A percentile compares a stretch with the other conserved stretches of the same genome.
These are phyloP conservation scores for Prochilodus magdalenae DNA, from an alignment of 2,113 vertebrate species.

Conservation along the genomic window DNA sequence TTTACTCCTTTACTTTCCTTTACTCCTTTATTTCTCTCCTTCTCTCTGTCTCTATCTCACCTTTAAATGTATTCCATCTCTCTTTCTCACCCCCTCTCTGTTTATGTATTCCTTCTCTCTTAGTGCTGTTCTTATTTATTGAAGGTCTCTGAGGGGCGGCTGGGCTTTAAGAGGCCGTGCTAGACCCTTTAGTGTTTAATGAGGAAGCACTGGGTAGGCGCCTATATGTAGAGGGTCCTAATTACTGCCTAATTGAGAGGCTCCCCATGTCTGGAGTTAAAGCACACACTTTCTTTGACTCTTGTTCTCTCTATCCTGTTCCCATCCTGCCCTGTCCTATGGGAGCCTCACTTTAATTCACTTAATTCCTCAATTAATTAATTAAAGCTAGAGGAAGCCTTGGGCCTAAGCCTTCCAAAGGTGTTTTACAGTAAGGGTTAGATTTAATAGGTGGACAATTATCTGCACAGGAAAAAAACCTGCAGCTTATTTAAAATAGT, in stretches of 20 bases:
- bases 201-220: conserved; percentile 9
- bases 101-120: conserved; percentile 6
- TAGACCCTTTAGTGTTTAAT: conserved; percentile 47
- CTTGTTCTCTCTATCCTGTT: background rate
- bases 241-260: conserved; percentile 47
- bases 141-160: conserved; percentile 33
- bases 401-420: conserved; percentile 22
- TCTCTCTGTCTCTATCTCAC: background rate
- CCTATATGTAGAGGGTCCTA: conserved; percentile 34
- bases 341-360: conserved; percentile 40
- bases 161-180: conserved; percentile 26
- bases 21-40: background rate
- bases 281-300: background rate
- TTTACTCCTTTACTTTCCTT: background rate
- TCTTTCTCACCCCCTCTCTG: background rate
- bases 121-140: conserved; percentile 36
- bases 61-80: background rate
- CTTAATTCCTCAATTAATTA: conserved; percentile 57
- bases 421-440: conserved; percentile 17
- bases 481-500: background rate
- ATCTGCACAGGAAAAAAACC: background rate
- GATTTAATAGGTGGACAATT: conserved; percentile 9
- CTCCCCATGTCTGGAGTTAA: background rate
- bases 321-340: background rate
- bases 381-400: conserved; percentile 25